Percentiles rank a stretch among this genome's conserved stretches.
phyloP scores from a whole-genome alignment of 2,113 vertebrate genomes.

The Caracal caracal region DNA sequence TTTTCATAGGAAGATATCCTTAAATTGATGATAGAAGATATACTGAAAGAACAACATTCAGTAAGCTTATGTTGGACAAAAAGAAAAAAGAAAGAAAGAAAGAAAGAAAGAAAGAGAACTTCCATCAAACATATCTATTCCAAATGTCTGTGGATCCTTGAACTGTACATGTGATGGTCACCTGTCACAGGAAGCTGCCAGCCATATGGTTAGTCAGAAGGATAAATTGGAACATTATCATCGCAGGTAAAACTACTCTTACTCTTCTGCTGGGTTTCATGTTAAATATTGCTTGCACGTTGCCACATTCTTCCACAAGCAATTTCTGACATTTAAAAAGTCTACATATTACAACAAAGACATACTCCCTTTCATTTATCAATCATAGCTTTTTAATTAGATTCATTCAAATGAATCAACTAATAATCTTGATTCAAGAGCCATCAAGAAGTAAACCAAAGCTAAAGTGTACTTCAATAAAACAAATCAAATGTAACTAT shows the following conservation, averaged over 20 bases:
- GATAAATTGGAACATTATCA: not conserved
- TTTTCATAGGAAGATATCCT: conserved; percentile 41
- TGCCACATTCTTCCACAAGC: not conserved
- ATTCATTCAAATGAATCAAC: conserved; percentile 59
- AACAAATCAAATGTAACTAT: conserved; percentile 56
- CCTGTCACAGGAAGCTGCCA: not conserved
- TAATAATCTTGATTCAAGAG: conserved; percentile 62
- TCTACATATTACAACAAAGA: conserved; percentile 12
- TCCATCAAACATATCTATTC: conserved; percentile 14
- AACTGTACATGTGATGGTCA: not conserved
- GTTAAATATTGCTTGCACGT: not conserved
- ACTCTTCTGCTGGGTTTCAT: not conserved
- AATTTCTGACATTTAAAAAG: conserved; percentile 40
- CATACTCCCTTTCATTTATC: conserved; percentile 13
- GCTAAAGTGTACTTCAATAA: conserved; percentile 53
- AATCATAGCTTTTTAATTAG: conserved; percentile 57
- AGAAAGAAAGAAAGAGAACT: not conserved
- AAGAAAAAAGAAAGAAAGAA: too few relatives aligned
- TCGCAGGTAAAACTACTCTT: not conserved
- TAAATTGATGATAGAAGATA: conserved; percentile 25
- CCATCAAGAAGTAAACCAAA: conserved; percentile 56
- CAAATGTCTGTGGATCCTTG: not conserved
- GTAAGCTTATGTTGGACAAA: not conserved
- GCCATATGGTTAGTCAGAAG: not conserved
- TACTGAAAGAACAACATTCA: not conserved